Percentiles rank a stretch among this genome's conserved stretches.
Conservation (phyloP, 2,113 vertebrate species). For the Ctenodactylus gundi region DNA sequence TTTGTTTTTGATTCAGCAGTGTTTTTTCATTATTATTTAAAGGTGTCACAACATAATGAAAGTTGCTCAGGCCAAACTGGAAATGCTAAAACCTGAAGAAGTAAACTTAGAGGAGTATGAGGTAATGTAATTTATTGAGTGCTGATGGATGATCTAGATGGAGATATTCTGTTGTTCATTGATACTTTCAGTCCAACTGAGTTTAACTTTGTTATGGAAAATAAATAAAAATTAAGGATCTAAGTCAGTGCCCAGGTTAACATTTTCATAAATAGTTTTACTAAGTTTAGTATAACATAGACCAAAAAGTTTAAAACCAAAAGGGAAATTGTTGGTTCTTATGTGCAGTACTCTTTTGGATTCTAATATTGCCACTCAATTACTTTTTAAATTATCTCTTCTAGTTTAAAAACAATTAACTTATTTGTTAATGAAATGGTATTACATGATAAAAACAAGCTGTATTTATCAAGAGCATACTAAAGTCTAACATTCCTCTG, state of each 20-base stretch:
- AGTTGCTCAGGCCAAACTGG: slow-evolving; percentile 96
- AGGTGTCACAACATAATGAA: slow-evolving; percentile 98
- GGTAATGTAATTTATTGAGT: slow-evolving; percentile 77
- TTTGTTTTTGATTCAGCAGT: slow-evolving; percentile 46
- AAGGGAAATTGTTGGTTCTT: background rate
- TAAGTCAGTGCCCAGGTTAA: background rate
- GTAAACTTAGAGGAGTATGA: slow-evolving; percentile 97
- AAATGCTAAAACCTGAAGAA: slow-evolving; percentile 97
- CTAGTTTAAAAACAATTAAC: background rate
- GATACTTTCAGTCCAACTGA: background rate
- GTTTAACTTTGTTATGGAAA: background rate
- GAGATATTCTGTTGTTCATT: background rate
- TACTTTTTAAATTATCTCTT: background rate
- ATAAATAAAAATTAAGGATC: background rate
- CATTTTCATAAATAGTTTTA: background rate
- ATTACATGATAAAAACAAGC: background rate
- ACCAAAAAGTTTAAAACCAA: background rate
- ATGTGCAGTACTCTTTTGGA: background rate
- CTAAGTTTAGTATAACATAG: background rate
- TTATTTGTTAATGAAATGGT: background rate
- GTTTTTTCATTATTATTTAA: slow-evolving; percentile 63
- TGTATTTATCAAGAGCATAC: background rate
- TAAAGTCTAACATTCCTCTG: background rate
- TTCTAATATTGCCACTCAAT: background rate
- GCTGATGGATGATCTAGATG: background rate